These are phyloP conservation scores for Auanema freiburgensis DNA, from an alignment of 2,888 invertebrate species.

Conservation along the genomic window DNA sequence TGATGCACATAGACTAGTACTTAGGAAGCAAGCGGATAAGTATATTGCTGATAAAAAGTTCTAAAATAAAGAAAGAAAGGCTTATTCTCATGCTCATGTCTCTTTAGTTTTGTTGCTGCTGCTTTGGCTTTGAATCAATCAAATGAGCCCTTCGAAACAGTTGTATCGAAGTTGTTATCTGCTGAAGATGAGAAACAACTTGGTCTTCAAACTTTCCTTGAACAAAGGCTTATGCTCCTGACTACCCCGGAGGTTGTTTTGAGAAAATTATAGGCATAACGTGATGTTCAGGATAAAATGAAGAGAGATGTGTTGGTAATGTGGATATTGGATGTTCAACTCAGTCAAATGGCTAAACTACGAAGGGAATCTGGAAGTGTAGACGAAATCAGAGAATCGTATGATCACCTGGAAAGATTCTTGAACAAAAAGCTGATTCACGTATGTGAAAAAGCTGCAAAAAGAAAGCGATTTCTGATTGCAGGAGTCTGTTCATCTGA, in stretches of 20 bases:
- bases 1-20: constrained; percentile 53
- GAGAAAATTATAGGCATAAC: neutral
- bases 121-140: constrained; percentile 88
- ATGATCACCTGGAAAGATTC: constrained; percentile 17
- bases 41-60: constrained; percentile 59
- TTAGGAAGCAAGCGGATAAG: constrained; percentile 58
- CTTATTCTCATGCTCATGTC: neutral
- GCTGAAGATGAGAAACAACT: constrained; percentile 73
- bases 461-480: neutral
- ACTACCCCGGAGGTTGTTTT: constrained; percentile 26
- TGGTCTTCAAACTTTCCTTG: constrained; percentile 85
- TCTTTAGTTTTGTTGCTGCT: constrained; percentile 61
- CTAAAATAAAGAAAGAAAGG: too few species aligned
- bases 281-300: constrained; percentile 67
- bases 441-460: constrained; percentile 1
- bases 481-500: constrained; percentile 78
- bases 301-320: constrained; percentile 88
- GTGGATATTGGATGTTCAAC: constrained; percentile 84
- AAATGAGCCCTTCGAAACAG: constrained; percentile 87
- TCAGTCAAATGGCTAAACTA: constrained; percentile 43
- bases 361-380: constrained; percentile 19
- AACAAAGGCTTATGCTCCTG: constrained; percentile 77
- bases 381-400: constrained; percentile 2
- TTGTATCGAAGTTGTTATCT: constrained; percentile 65
- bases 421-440: constrained; percentile 10